Conservation (phyloP, 2,797 vertebrate species). For the Rhinogobio ventralis region DNA sequence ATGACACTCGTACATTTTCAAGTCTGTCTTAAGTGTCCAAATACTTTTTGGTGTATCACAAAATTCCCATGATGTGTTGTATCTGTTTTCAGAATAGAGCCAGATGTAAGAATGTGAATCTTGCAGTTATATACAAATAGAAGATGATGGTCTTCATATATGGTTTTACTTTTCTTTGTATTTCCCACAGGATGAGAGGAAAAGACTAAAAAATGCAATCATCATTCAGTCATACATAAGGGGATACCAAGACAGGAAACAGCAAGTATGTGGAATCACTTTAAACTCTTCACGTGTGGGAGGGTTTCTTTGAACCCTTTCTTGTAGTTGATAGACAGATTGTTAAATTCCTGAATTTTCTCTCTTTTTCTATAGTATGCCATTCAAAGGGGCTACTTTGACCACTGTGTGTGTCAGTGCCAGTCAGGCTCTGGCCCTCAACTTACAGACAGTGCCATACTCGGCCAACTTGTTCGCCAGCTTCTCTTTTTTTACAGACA, state of each 20-base stretch:
- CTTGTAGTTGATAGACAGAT: neutral
- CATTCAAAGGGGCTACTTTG: slow-evolving; percentile 90
- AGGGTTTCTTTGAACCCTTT: neutral
- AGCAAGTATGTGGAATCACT: slow-evolving; percentile 80
- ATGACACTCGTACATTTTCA: neutral
- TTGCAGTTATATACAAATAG: neutral
- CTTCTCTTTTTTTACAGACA: slow-evolving; percentile 97
- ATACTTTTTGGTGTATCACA: neutral
- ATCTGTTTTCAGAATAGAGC: neutral
- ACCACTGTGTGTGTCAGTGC: slow-evolving; percentile 80
- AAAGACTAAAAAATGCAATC: slow-evolving; percentile 93
- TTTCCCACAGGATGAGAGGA: slow-evolving; percentile 89
- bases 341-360: neutral
- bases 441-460: slow-evolving; percentile 75
- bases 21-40: neutral
- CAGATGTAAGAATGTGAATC: neutral
- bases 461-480: slow-evolving; percentile 89
- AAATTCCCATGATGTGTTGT: neutral
- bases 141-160: neutral
- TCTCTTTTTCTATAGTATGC: slow-evolving; percentile 79
- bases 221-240: slow-evolving; percentile 97
- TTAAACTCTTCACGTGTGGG: neutral
- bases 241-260: slow-evolving; percentile 93
- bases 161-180: slow-evolving; percentile 35
- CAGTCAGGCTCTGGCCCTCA: slow-evolving; percentile 78